Percentiles rank a stretch among this genome's conserved stretches.
These are phyloP conservation scores for Sicus ferrugineus DNA, from an alignment of 2,888 invertebrate species.

Conservation along the genomic window DNA sequence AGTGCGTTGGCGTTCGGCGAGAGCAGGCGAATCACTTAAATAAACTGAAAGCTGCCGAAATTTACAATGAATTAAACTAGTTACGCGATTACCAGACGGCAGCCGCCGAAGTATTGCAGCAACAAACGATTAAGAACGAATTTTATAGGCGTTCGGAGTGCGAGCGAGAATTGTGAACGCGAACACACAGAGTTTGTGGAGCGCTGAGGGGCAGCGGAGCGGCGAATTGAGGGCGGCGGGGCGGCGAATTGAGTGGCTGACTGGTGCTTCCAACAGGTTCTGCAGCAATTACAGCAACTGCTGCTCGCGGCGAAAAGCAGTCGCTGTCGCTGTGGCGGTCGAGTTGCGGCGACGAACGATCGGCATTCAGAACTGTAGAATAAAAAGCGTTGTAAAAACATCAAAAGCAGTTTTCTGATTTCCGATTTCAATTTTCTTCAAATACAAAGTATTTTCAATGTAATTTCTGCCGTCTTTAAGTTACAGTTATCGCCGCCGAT, in stretches of 20 bases:
- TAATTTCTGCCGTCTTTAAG: no score
- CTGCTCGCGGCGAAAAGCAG: background rate
- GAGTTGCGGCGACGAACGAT: no score
- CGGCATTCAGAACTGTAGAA: slow-evolving; percentile 5
- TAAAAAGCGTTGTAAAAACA: slow-evolving; percentile 1
- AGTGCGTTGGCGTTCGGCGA: background rate
- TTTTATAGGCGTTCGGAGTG: background rate
- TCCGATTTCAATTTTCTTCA: no score
- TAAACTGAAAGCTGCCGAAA: background rate
- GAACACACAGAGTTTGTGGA: background rate
- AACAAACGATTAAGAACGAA: background rate
- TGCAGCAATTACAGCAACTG: slow-evolving; percentile 13
- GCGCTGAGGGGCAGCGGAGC: background rate
- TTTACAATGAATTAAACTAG: background rate
- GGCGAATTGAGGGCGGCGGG: background rate
- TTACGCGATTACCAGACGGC: background rate
- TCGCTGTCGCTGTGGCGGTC: background rate
- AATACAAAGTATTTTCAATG: no score
- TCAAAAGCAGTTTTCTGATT: no score
- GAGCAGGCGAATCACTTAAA: background rate
- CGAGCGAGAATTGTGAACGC: background rate
- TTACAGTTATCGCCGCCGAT: no score
- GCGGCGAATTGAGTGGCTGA: background rate
- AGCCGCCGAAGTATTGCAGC: background rate
- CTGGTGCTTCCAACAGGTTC: slow-evolving; percentile 15